Percentiles rank a stretch among this genome's conserved stretches.
Evolutionary conservation across 2,113 vertebrate species (phyloP).

Genomic region (Elephantulus edwardii): DNA sequence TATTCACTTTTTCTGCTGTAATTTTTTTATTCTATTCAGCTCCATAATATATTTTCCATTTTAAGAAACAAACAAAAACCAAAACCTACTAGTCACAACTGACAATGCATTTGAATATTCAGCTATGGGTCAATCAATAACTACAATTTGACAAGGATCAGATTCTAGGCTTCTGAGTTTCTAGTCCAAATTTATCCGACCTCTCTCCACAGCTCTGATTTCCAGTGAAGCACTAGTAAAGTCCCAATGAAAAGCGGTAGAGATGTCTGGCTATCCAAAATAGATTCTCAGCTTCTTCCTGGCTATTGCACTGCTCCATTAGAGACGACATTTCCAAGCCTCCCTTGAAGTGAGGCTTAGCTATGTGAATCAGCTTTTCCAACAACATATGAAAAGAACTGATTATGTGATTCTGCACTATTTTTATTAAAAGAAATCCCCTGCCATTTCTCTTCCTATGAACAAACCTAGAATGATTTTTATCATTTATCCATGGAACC

Average conservation of each 20-base stretch:
- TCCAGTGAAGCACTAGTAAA: neutral
- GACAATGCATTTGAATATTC: neutral
- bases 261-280: neutral
- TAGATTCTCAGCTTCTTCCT: neutral
- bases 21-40: neutral
- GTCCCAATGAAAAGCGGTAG: neutral
- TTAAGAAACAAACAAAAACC: neutral
- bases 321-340: neutral
- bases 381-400: neutral
- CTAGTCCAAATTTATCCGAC: neutral
- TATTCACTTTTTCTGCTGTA: neutral
- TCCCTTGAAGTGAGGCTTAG: neutral
- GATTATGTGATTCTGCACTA: neutral
- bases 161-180: neutral
- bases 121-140: neutral
- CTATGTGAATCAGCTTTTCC: neutral
- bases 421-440: constrained; percentile 22
- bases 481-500: neutral
- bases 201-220: neutral
- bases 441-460: neutral
- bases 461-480: neutral
- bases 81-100: neutral
- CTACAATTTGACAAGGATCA: neutral
- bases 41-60: neutral
- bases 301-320: neutral